Conservation (phyloP, 2,888 invertebrate species). For the Pollenia angustigena region DNA sequence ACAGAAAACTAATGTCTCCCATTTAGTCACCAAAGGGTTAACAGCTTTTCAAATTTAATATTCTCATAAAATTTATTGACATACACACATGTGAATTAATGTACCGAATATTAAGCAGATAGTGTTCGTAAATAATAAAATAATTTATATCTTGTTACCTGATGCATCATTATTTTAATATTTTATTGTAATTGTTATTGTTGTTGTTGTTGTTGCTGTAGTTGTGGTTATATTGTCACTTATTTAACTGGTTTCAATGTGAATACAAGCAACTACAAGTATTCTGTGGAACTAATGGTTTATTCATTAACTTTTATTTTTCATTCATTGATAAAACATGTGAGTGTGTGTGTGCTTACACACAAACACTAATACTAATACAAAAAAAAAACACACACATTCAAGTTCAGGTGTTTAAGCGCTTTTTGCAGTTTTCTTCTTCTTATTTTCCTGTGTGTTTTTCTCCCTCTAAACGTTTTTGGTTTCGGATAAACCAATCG, state of each 20-base stretch:
- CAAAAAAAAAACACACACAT: not conserved
- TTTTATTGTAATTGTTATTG: conserved; percentile 16
- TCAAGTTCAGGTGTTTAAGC: conserved; percentile 48
- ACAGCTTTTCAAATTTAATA: not conserved
- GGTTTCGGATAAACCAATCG: conserved; percentile 29
- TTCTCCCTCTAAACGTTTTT: conserved; percentile 29
- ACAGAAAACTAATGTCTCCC: too few species aligned
- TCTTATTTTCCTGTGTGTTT: not conserved
- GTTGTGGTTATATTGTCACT: conserved; percentile 30
- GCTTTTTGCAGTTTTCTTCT: not conserved
- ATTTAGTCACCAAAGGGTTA: not conserved
- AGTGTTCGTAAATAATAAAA: not conserved
- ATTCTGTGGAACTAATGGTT: conserved; percentile 47
- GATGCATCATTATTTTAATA: conserved; percentile 53
- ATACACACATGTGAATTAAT: not conserved
- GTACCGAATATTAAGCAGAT: conserved; percentile 10
- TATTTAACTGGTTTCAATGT: conserved; percentile 34
- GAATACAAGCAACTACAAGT: not conserved
- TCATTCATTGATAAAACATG: conserved; percentile 45
- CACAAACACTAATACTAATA: not conserved
- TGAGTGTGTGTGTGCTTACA: not conserved
- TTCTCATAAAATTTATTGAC: not conserved
- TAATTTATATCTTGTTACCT: conserved; percentile 36
- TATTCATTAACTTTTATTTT: conserved; percentile 53
- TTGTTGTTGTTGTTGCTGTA: not conserved